phyloP scores from a whole-genome alignment of 1,140 invertebrate species.

The Temnothorax longispinosus region DNA sequence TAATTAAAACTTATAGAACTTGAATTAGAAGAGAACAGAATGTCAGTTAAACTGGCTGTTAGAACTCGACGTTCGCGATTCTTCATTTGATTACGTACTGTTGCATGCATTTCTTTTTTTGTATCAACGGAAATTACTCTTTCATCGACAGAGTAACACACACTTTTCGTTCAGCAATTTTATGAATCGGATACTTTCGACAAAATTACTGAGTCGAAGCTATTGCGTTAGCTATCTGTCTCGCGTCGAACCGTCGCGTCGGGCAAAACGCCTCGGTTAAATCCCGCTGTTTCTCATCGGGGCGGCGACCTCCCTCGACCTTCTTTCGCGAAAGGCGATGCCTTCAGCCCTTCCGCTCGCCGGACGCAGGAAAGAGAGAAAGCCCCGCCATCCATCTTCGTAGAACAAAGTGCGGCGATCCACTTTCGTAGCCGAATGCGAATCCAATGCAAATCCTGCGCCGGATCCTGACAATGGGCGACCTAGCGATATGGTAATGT shows the following conservation, averaged over 20 bases:
- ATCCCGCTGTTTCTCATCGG: constrained; percentile 26
- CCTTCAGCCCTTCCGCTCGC: constrained; percentile 60
- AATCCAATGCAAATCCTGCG: constrained; percentile 76
- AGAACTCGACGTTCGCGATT: neutral
- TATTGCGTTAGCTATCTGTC: neutral
- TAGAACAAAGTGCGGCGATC: constrained; percentile 78
- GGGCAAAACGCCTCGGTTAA: constrained; percentile 9
- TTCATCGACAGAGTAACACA: neutral
- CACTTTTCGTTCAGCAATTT: neutral
- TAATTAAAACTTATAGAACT: neutral
- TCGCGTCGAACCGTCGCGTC: neutral
- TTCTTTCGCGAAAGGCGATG: constrained; percentile 47
- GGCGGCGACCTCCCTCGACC: constrained; percentile 42
- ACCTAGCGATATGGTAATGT: constrained; percentile 79
- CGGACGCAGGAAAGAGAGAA: constrained; percentile 49
- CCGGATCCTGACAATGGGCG: constrained; percentile 74
- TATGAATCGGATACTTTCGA: neutral
- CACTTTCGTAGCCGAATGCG: constrained; percentile 76
- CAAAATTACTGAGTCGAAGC: neutral
- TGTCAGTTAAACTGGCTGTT: neutral
- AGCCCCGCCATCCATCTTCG: constrained; percentile 73
- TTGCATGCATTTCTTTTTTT: neutral
- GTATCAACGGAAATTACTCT: neutral
- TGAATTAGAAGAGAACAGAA: neutral
- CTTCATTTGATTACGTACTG: neutral